Evolutionary conservation across 2,113 vertebrate species (phyloP), one percentile per base, ranked within the genome.

Genomic region (Coturnix japonica): DNA sequence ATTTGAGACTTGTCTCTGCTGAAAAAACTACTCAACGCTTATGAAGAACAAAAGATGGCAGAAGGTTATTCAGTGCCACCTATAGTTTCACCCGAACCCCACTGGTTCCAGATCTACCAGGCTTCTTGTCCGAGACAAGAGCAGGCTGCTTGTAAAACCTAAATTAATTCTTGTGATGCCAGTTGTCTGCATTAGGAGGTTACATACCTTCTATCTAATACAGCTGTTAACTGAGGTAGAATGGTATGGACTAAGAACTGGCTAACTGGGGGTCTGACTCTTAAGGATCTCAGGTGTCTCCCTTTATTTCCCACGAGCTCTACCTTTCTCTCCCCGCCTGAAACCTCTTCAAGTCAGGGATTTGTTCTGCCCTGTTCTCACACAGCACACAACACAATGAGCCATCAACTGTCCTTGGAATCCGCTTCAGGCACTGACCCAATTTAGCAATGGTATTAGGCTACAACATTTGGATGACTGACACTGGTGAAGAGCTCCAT

Each of bases 61-160:
- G 46, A 74, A 91, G 79, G 69, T 85, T 94, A 85, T 44, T 80
- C 78, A 63, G 11, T 44, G 23, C 85, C 75, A 61, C 49, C 63
- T 63, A 71, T 22, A 92, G 91, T 93, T 96, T 92, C 87, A 93
- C 87, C 81, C 91, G 91, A 96, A 89, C 21, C 21, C 49, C 63
- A 41, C 44, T 79, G 41, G 81, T 93, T 94, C 94, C 91, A 86
- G 59, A 72, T 60, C 64, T 49, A 94, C 33, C 17, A 63, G 82
- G 22, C 37, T 46, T 25, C 86, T 78, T 70, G 59, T 63, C 60
- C 59, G 57, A 73, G 33, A 49, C 37, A 78, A 84, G 91, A 84
- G 19, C 31, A 81, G 49, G 33, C 63, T 88, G 41, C 74, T 75
- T 84, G 61, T 81, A 76, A 91, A 89, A 79, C 33, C 37, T 41